Evolutionary conservation across 2,888 invertebrate species (phyloP).

Genomic region (Laspeyria flexula): DNA sequence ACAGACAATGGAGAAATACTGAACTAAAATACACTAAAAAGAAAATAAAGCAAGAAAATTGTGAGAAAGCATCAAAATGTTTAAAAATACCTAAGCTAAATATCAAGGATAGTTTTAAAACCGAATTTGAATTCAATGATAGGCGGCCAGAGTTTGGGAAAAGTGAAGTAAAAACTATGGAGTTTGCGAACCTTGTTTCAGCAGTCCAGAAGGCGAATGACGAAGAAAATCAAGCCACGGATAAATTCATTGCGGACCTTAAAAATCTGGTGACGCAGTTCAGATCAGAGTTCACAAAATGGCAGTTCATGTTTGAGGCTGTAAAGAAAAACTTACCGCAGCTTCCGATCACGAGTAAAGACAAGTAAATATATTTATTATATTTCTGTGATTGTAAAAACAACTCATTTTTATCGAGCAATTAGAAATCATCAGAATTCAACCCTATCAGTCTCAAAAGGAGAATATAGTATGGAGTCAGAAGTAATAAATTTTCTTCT

Average conservation of each 20-base stretch:
- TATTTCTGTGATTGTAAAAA: not conserved
- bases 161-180: not conserved
- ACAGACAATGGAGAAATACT: not conserved
- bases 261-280: conserved; percentile 49
- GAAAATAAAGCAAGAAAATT: not conserved
- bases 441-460: too few species aligned
- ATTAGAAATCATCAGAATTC: too few species aligned
- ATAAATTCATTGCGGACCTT: conserved; percentile 53
- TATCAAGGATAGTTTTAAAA: not conserved
- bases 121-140: not conserved
- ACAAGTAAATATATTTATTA: not conserved
- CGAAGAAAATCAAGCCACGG: conserved; percentile 44
- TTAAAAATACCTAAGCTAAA: not conserved
- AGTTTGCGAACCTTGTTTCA: conserved; percentile 7
- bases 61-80: not conserved
- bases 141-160: not conserved
- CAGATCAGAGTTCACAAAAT: conserved; percentile 43
- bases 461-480: too few species aligned
- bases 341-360: conserved; percentile 3
- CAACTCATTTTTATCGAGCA: too few species aligned
- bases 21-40: not conserved
- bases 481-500: too few species aligned
- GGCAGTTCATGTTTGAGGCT: conserved; percentile 37
- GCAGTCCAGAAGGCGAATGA: conserved; percentile 14
- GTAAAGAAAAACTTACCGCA: conserved; percentile 49